A percentile compares a stretch with the other conserved stretches of the same genome.
These are phyloP conservation scores for Gymnarchus niloticus DNA, from an alignment of 2,113 vertebrate species.

Conservation along the genomic window DNA sequence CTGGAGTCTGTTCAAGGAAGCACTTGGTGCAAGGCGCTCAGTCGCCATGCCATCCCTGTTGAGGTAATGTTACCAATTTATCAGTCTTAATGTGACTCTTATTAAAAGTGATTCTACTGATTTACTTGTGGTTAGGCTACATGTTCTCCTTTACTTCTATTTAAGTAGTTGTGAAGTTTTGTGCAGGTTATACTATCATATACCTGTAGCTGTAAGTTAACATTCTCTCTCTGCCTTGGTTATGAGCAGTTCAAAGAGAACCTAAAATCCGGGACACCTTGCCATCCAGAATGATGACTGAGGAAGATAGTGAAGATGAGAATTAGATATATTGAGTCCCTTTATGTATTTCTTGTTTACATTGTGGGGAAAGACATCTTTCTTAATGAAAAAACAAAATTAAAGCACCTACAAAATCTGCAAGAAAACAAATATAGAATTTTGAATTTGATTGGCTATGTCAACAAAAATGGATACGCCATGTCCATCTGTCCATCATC, in stretches of 20 bases:
- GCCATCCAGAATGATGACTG: not conserved
- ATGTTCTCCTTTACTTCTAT: not conserved
- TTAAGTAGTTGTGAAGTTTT: not conserved
- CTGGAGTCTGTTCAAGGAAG: not conserved
- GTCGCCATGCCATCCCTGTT: not conserved
- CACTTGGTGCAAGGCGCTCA: not conserved
- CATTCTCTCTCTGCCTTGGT: not conserved
- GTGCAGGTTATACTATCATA: not conserved
- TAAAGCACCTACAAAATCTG: not conserved
- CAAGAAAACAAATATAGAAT: not conserved
- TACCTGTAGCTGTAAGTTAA: not conserved
- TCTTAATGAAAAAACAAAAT: not conserved
- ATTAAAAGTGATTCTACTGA: not conserved
- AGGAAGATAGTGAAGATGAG: not conserved
- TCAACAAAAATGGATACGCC: not conserved
- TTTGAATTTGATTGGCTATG: not conserved
- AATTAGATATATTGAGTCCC: not conserved
- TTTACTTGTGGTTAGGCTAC: not conserved
- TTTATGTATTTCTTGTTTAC: not conserved
- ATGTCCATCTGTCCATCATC: not conserved
- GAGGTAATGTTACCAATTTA: not conserved
- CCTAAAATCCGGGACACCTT: not conserved
- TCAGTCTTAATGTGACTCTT: not conserved
- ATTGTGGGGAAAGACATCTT: not conserved
- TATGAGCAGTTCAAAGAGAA: not conserved